Conservation (phyloP, 2,888 invertebrate genomes). For the Drosophila ustulata region DNA sequence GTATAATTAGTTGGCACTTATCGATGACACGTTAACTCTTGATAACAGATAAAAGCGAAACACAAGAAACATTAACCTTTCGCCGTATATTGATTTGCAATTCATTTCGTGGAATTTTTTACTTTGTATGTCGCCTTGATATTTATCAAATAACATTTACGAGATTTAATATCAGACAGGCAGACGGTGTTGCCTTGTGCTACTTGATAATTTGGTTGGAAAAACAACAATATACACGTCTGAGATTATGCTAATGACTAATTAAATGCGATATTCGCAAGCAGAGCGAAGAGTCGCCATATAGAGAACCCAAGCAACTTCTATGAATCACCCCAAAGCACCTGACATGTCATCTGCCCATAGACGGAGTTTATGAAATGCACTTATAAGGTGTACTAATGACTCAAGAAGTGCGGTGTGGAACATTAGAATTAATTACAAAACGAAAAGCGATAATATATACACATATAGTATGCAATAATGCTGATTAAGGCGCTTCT, state of each 20-base stretch:
- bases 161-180: conserved; percentile 9
- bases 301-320: conserved; percentile 31
- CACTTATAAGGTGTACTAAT: conserved; percentile 18
- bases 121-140: not conserved
- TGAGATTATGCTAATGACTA: conserved; percentile 57
- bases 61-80: not conserved
- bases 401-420: conserved; percentile 20
- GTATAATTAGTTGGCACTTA: conserved; percentile 50
- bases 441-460: not conserved
- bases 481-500: not conserved
- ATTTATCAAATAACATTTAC: not conserved
- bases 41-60: not conserved
- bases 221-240: conserved; percentile 28
- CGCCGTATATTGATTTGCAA: not conserved
- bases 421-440: conserved; percentile 6
- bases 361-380: conserved; percentile 9
- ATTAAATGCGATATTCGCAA: conserved; percentile 40
- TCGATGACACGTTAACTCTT: conserved; percentile 47
- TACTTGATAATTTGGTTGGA: conserved; percentile 60
- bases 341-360: conserved; percentile 30
- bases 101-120: not conserved
- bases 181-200: conserved; percentile 23
- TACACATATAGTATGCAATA: not conserved
- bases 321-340: conserved; percentile 57
- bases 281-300: conserved; percentile 36